Conservation (phyloP, 2,113 vertebrate species). For the Dipodomys ordii region DNA sequence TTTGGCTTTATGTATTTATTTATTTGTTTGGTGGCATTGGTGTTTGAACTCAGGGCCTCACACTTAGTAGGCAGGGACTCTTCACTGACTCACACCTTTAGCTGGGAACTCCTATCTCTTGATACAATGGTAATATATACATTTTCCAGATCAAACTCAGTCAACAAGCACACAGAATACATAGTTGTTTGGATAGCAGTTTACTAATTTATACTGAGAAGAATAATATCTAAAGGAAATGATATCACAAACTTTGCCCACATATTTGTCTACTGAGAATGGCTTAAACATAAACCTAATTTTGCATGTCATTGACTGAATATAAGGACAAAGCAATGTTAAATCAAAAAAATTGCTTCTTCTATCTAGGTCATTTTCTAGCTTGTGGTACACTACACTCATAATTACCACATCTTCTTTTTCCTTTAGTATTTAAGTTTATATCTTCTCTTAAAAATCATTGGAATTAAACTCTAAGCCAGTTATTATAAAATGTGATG, state of each 20-base stretch:
- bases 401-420: not conserved
- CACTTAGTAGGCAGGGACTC: too few relatives aligned
- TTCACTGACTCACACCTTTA: too few relatives aligned
- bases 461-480: not conserved
- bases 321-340: slow-evolving; percentile 3
- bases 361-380: not conserved
- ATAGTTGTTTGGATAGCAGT: not conserved
- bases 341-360: not conserved
- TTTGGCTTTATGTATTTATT: too few relatives aligned
- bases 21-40: too few relatives aligned
- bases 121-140: not conserved
- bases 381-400: not conserved
- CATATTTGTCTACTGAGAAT: not conserved
- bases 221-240: slow-evolving; percentile 16
- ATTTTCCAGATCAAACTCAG: not conserved
- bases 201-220: slow-evolving; percentile 22
- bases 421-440: not conserved
- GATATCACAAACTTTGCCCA: not conserved
- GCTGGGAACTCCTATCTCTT: not conserved
- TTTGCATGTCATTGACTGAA: not conserved
- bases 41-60: too few relatives aligned
- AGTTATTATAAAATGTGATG: slow-evolving; percentile 25
- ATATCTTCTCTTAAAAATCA: not conserved
- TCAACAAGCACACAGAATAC: not conserved
- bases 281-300: not conserved